A percentile compares a stretch with the other conserved stretches of the same genome.
phyloP scores from a whole-genome alignment of 92 coral and sea anemone genomes.

The Paragorgia papillata region DNA sequence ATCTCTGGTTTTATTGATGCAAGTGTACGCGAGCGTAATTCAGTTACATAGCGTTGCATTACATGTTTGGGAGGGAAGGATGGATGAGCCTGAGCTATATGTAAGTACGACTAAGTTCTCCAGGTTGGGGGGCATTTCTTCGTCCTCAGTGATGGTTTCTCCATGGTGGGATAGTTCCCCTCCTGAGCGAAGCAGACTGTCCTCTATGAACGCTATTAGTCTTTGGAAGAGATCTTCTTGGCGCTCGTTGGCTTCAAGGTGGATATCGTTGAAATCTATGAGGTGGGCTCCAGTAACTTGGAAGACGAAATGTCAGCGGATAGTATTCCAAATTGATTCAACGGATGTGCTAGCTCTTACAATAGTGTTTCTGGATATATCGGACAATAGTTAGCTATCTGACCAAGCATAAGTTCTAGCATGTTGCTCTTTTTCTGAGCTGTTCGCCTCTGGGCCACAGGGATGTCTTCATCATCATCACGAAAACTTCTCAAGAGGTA shows the following conservation, averaged over 20 bases:
- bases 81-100: constrained; percentile 5
- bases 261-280: constrained; percentile 42
- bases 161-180: constrained; percentile 45
- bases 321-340: constrained; percentile 38
- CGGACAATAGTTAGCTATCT: constrained; percentile 51
- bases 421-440: constrained; percentile 54
- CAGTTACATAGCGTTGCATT: constrained; percentile 6
- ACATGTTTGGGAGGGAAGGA: constrained; percentile 15
- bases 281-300: constrained; percentile 55
- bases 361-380: constrained; percentile 42
- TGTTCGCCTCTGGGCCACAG: constrained; percentile 26
- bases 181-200: constrained; percentile 3
- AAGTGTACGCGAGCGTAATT: not conserved
- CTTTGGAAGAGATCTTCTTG: constrained; percentile 53
- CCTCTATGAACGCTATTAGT: constrained; percentile 49
- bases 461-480: constrained; percentile 34
- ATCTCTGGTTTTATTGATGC: constrained; percentile 1
- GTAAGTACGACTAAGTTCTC: constrained; percentile 51
- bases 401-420: constrained; percentile 53
- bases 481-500: constrained; percentile 32
- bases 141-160: constrained; percentile 6
- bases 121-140: constrained; percentile 44
- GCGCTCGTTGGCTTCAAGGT: constrained; percentile 44
- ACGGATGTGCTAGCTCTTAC: constrained; percentile 45
- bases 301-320: constrained; percentile 51